Base-by-base conservation (phyloP, 2,888 invertebrate species). In the Drosophila diplacantha region DNA sequence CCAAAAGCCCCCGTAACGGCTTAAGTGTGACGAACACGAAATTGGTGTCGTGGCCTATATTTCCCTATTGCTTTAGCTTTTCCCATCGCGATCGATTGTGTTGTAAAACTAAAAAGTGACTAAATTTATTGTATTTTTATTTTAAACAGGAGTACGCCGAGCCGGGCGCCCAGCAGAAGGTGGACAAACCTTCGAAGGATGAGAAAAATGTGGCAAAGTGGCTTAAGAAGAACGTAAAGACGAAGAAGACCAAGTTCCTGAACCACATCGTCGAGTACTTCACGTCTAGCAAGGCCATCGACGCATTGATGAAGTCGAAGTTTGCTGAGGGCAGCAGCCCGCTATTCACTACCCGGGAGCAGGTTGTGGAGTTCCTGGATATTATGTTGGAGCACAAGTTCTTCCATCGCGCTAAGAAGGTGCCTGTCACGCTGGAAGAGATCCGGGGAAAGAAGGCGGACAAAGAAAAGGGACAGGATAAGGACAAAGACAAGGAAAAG, bases 211-310 rank as follows among this genome's bases (percentile, higher is more conserved):
- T 99, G 44, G 99, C 98, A 0, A 96, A 96, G 88, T 98, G 96
- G 94, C 90, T 99, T 78, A 93, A 96, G 55, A 95, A 95, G 73
- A 97, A 97, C 89, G 93, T 98, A 24, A 96, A 96, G 34, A 95
- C 94, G 4, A 98, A 98, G 90, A 96, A 96, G 87, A 98, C 98
- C 0, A 98, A 97, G 88, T 96, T 99, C 87, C 91, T 98, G 51
- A 96, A 96, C 85, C 98, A 99, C 88, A 95, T 96, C 88, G 98
- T 99, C 12, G 96, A 97, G 87, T 99, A 98, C 89, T 99, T 99
- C 85, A 96, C 96, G 73, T 94, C 93, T 69, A 90, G 92, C 69
- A 96, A 97, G 87, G 99, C 98, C 1, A 93, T 99, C 14, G 98
- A 99, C 87, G 94, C 94, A 0, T 89, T 99, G 8, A 88, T 98